These are phyloP conservation scores for Urocolius indicus DNA, from an alignment of 2,113 vertebrate species.

Conservation along the genomic window DNA sequence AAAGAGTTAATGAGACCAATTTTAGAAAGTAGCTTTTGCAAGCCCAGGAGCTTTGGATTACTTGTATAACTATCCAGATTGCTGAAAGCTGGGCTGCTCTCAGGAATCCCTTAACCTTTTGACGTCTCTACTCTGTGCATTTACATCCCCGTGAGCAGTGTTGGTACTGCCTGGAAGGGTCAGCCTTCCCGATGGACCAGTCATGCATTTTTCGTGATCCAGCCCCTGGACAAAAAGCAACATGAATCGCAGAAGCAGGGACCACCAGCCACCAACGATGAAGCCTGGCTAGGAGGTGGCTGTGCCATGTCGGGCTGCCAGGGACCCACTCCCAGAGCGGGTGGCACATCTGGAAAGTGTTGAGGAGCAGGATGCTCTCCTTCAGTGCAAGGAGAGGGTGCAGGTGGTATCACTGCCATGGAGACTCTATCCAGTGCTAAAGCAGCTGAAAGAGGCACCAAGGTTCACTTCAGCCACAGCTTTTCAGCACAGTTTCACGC, in stretches of 20 bases:
- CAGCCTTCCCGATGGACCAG: neutral
- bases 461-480: neutral
- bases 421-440: neutral
- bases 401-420: accelerated
- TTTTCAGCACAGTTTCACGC: neutral
- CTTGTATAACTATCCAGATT: neutral
- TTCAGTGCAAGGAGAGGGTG: neutral
- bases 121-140: accelerated
- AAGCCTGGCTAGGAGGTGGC: accelerated
- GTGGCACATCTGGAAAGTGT: neutral
- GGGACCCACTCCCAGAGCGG: too few relatives aligned
- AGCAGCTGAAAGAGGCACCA: neutral
- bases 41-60: conserved; percentile 4
- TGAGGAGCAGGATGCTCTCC: neutral
- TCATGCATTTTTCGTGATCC: neutral
- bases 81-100: neutral
- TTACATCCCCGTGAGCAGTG: neutral
- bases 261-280: accelerated
- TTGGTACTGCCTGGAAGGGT: neutral
- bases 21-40: conserved; percentile 5
- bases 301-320: neutral
- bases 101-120: neutral
- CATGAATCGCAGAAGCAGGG: neutral
- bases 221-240: neutral
- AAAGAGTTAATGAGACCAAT: neutral